phyloP scores from a whole-genome alignment of 2,888 invertebrate genomes.

The Pollenia amentaria region DNA sequence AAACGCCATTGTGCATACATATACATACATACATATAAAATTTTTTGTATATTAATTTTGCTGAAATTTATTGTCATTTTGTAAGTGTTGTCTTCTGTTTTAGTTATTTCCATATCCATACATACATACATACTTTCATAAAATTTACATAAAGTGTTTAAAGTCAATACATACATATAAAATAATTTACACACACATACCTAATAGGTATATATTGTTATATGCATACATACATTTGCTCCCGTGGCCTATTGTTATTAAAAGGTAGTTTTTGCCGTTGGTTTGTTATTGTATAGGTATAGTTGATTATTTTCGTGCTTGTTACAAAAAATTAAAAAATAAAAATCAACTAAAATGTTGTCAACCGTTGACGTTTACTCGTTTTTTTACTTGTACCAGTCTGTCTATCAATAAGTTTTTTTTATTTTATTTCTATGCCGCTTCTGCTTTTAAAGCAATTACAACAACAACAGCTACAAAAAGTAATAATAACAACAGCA shows the following conservation, averaged over 20 bases:
- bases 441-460: constrained; percentile 63
- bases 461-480: constrained; percentile 30
- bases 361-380: constrained; percentile 66
- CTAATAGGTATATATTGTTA: not conserved
- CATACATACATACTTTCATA: not conserved
- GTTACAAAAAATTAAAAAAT: constrained; percentile 49
- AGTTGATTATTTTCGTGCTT: constrained; percentile 58
- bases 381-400: constrained; percentile 53
- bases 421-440: constrained; percentile 41
- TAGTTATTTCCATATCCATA: not conserved
- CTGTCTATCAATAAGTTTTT: constrained; percentile 42
- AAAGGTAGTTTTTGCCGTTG: not conserved
- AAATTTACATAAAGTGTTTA: too few relatives aligned
- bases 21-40: constrained; percentile 24
- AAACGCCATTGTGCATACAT: not conserved
- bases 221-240: constrained; percentile 8
- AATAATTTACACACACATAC: not conserved
- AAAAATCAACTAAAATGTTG: constrained; percentile 52
- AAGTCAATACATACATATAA: not conserved
- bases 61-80: not conserved
- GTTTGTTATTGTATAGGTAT: not conserved
- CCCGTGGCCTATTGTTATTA: constrained; percentile 25
- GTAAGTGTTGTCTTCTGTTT: too few relatives aligned
- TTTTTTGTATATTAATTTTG: not conserved
- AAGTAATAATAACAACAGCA: constrained; percentile 40